Evolutionary conservation across 2,888 invertebrate species (phyloP).

Genomic region (Melinaea marsaeus): DNA sequence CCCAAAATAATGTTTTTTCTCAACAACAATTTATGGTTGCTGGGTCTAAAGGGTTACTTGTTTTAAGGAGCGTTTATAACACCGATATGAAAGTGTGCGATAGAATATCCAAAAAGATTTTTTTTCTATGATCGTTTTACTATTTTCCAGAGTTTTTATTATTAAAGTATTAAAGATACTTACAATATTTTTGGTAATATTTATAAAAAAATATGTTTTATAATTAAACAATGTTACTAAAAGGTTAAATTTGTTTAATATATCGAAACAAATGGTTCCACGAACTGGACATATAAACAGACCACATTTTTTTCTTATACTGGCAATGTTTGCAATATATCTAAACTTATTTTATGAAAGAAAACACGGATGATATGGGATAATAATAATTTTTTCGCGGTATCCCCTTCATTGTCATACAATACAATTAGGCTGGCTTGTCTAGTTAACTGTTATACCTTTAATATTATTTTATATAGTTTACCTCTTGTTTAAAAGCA

Average conservation of each 20-base stretch:
- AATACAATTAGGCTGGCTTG: constrained; percentile 18
- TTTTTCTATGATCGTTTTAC: too few relatives aligned
- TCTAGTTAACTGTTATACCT: constrained; percentile 9
- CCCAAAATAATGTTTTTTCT: too few relatives aligned
- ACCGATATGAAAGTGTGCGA: too few relatives aligned
- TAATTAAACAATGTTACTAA: background rate
- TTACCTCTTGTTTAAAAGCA: constrained; percentile 15
- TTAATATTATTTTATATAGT: constrained; percentile 24
- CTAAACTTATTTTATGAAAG: constrained; percentile 37
- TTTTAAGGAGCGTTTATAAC: constrained; percentile 18
- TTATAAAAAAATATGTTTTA: background rate
- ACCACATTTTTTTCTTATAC: constrained; percentile 27
- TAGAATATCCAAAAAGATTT: too few relatives aligned
- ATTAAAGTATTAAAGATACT: too few relatives aligned
- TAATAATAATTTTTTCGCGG: constrained; percentile 46
- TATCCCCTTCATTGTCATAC: constrained; percentile 40
- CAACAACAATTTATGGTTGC: background rate
- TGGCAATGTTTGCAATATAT: constrained; percentile 38
- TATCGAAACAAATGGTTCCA: background rate
- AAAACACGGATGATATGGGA: constrained; percentile 38
- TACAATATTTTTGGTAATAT: too few relatives aligned
- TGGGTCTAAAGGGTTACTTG: constrained; percentile 1
- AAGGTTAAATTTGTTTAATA: background rate
- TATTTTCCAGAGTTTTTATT: too few relatives aligned
- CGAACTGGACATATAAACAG: constrained; percentile 10